Percentiles rank a stretch among this genome's conserved stretches.
Conservation (phyloP, 2,888 invertebrate genomes). For the Athetis lepigone region DNA sequence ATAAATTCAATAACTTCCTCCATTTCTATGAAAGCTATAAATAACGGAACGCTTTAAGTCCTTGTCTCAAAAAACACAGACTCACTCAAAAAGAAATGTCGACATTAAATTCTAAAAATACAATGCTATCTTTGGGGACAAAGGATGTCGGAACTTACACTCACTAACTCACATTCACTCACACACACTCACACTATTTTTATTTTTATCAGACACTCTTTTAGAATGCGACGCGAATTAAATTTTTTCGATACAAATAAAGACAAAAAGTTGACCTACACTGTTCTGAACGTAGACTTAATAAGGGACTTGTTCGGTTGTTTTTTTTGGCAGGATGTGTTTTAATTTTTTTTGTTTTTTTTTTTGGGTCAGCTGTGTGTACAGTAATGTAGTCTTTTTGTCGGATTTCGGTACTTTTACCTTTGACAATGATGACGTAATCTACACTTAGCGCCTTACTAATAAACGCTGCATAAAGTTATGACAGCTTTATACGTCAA, state of each 20-base stretch:
- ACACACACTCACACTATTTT: slow-evolving; percentile 15
- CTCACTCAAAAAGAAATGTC: slow-evolving; percentile 22
- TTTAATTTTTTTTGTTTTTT: slow-evolving; percentile 12
- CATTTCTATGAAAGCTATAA: background rate
- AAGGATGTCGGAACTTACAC: slow-evolving; percentile 26
- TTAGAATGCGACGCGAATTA: slow-evolving; percentile 50
- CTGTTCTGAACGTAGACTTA: slow-evolving; percentile 46
- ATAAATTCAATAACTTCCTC: no score
- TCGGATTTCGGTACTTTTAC: background rate
- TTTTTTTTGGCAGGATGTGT: slow-evolving; percentile 24
- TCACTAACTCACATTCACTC: background rate
- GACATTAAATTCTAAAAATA: slow-evolving; percentile 42
- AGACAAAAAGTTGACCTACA: slow-evolving; percentile 21
- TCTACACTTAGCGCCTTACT: no score
- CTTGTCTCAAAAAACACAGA: slow-evolving; percentile 7
- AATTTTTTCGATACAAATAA: slow-evolving; percentile 24
- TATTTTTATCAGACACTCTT: slow-evolving; percentile 48
- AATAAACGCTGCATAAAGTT: no score
- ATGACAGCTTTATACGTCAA: no score
- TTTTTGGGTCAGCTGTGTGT: slow-evolving; percentile 12
- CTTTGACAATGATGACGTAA: no score
- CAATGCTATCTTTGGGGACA: slow-evolving; percentile 14
- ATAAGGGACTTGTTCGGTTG: slow-evolving; percentile 12
- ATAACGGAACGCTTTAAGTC: background rate
- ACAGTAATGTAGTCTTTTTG: background rate